Evolutionary conservation across 2,797 vertebrate genomes (phyloP).

Genomic region (Callimico goeldii): DNA sequence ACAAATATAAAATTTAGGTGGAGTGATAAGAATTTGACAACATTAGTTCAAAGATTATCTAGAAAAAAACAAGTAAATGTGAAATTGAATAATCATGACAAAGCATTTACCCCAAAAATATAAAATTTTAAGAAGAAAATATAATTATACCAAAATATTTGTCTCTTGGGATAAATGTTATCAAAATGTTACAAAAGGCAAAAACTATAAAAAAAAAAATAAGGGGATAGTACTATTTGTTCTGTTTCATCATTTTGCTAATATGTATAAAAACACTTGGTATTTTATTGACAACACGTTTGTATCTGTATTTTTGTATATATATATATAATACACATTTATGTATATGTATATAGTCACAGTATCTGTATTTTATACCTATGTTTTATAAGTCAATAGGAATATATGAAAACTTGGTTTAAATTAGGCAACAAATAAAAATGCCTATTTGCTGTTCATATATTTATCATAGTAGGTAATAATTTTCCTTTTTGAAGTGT

Average conservation of each 20-base stretch:
- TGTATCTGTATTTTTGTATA: neutral
- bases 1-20: neutral
- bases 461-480: neutral
- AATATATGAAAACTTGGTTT: neutral
- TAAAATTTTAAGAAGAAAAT: neutral
- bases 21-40: neutral
- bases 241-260: neutral
- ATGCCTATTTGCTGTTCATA: neutral
- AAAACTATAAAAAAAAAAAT: neutral
- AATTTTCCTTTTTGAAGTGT: neutral
- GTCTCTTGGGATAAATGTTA: neutral
- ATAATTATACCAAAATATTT: neutral
- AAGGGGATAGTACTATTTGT: neutral
- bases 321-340: neutral
- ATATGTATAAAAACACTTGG: neutral
- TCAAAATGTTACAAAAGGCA: neutral
- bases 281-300: neutral
- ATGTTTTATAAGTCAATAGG: neutral
- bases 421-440: neutral
- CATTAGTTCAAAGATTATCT: neutral
- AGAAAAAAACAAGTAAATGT: neutral
- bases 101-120: neutral
- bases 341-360: neutral
- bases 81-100: neutral
- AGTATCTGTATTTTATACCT: neutral